Evolutionary conservation across 1,140 invertebrate species (phyloP).

Genomic region (Cyclina sinensis): DNA sequence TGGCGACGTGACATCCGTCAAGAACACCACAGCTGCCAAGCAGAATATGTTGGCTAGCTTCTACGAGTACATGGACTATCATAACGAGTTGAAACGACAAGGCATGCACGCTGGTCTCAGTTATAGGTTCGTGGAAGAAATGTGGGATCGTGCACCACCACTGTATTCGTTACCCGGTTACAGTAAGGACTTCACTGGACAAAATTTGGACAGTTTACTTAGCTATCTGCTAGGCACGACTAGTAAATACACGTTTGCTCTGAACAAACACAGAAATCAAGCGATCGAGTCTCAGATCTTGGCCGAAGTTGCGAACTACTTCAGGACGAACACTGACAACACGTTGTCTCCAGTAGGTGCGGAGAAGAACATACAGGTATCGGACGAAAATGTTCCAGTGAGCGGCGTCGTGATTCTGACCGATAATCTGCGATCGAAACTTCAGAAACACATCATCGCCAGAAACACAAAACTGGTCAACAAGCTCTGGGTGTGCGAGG

Average conservation of each 20-base stretch:
- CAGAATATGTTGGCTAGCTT: background rate
- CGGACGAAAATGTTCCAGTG: conserved; percentile 6
- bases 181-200: conserved; percentile 7
- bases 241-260: conserved; percentile 24
- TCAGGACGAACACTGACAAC: conserved; percentile 20
- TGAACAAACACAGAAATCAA: conserved; percentile 20
- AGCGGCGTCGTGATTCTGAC: conserved; percentile 25
- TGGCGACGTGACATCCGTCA: background rate
- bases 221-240: background rate
- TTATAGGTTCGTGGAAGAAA: conserved; percentile 9
- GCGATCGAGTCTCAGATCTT: background rate
- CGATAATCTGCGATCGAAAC: background rate
- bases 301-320: conserved; percentile 19
- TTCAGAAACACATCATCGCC: conserved; percentile 24
- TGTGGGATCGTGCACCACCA: conserved; percentile 17
- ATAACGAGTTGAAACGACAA: conserved; percentile 1
- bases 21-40: conserved; percentile 6
- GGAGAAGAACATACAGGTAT: background rate
- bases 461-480: background rate
- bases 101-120: conserved; percentile 19
- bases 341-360: background rate
- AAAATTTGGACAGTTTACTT: background rate
- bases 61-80: conserved; percentile 4
- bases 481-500: background rate
- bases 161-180: background rate